Evolutionary conservation across 2,888 invertebrate species (phyloP), one percentile per base, ranked within the genome.

Genomic region (Thecophora atra): DNA sequence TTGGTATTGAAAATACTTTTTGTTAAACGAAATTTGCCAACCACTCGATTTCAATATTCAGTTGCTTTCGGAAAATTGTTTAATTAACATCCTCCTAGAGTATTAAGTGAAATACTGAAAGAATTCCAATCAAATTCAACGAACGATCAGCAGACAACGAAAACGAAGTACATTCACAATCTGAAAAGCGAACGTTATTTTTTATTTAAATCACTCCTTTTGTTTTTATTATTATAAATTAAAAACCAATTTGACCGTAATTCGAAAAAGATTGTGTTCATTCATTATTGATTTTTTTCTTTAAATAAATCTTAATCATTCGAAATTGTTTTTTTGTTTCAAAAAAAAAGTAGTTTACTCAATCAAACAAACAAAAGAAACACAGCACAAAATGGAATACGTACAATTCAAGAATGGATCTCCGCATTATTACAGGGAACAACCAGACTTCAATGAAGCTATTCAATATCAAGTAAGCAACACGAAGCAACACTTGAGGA

Each of bases 51-150:
- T 82, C 54, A 76, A 81, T 80, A 82, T 83, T 81, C 85, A 86
- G 86, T 86, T 86, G 86, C 85, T 86, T 86, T 85, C 86, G 86
- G 86, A 85, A 86, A 85, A 84, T 85, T 86, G 86, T 84, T 84
- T 85, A 83, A 85, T 83, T 82, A 84, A 86, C 85, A 85, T 83
- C 85, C 79, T 78, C 78, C 76, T 75, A 78, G 77, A 78, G 80
- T 69, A 74, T 73, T 75, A 76, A 77, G 77, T 73, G 76, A 75
- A 76, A 68, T 73, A 71, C 58, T 67, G 64, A 75, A 75, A 72
- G 63, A 76, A 82, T 81, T 82, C 82, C 81, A 81, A 81, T 80
- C 82, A 83, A 85, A 81, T 82, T 85, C 75, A 75, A 73, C 72
- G 72, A 75, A 47, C 70, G 74, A 76, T 52, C 37, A 60, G 56